Base-by-base conservation (phyloP, 1,140 invertebrate species). In the Pemphigus obesinymphae region DNA sequence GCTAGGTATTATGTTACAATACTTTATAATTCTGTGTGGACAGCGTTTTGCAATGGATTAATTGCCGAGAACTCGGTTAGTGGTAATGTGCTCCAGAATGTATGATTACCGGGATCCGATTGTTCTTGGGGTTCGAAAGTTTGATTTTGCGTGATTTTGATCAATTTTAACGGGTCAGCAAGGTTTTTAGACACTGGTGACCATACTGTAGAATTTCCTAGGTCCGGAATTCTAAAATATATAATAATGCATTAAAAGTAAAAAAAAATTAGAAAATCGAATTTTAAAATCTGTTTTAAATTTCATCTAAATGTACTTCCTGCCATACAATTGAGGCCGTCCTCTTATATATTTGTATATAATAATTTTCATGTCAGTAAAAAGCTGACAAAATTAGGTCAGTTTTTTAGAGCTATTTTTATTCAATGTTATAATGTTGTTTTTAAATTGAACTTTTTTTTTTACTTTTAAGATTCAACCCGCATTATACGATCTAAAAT, bases 41-140 rank as follows among this genome's bases (percentile, higher is more conserved):
- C 55, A 7, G 29, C 37, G 4, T 13, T 20, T 15, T 20, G 0
- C 7, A 40, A 17, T 23, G 23, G 40, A 2, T 40, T 48, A 26
- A 23, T 10, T 4, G 13, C 6, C 34, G 37, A 10, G 15, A 80
- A 80, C 17, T 80, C 76, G 7, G 53, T 80, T 11, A 80, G 53
- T 2, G 76, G 76, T 20, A 80, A 45, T 20, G 50, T 45, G 34
- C 55, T 80, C 76, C 76, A 80, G 29, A 80, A 80, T 13, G 40
- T 43, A 45, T 61, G 6, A 23, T 80, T 80, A 8, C 76, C 76
- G 6, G 53, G 37, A 31, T 80, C 17, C 6, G 55, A 20, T 10
- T 63, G 40, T 45, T 80, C 76, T 20, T 5, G n/a, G 0, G 40
- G 55, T 45, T 31, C 55, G 3, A 80, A 63, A 13, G 55, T 63